Percentiles rank a stretch among this genome's conserved stretches.
phyloP scores from a whole-genome alignment of 2,888 invertebrate species.

The Girardia tigrina region DNA sequence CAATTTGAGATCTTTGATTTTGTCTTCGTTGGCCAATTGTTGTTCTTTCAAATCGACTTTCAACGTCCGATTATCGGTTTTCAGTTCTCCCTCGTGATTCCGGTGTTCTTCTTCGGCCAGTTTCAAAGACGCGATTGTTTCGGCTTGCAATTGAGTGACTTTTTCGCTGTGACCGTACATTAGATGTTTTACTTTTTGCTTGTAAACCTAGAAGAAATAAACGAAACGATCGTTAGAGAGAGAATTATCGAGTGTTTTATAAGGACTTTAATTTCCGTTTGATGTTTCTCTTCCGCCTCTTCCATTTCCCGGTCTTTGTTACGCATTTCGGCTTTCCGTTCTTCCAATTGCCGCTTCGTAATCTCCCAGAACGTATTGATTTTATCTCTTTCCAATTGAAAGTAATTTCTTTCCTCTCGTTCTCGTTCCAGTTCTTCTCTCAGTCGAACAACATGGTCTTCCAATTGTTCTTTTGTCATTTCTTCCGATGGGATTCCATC shows the following conservation, averaged over 20 bases:
- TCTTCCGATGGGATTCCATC: slow-evolving; percentile 80
- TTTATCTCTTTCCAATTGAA: slow-evolving; percentile 83
- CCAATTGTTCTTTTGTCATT: slow-evolving; percentile 80
- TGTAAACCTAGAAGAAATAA: slow-evolving; percentile 56
- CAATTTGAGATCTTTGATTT: slow-evolving; percentile 61
- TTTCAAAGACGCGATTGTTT: slow-evolving; percentile 59
- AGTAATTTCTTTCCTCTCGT: slow-evolving; percentile 82
- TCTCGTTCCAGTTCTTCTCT: slow-evolving; percentile 81
- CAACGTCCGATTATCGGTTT: slow-evolving; percentile 62
- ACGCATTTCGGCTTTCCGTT: slow-evolving; percentile 60
- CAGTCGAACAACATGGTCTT: slow-evolving; percentile 69
- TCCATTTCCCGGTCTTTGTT: slow-evolving; percentile 74
- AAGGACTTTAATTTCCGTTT: slow-evolving; percentile 62
- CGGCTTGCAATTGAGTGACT: slow-evolving; percentile 69
- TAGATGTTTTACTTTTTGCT: slow-evolving; percentile 79
- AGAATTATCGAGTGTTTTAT: background rate
- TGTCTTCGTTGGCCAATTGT: slow-evolving; percentile 61
- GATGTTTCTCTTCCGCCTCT: slow-evolving; percentile 70
- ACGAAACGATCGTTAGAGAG: background rate
- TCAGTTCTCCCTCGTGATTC: slow-evolving; percentile 62
- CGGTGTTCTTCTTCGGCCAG: slow-evolving; percentile 66
- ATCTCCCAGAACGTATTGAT: slow-evolving; percentile 88
- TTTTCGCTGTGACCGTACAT: slow-evolving; percentile 77
- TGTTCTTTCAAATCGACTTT: slow-evolving; percentile 61
- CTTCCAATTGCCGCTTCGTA: slow-evolving; percentile 72